These are phyloP conservation scores for Dryomyza anilis DNA, from an alignment of 2,888 invertebrate species.

Conservation along the genomic window DNA sequence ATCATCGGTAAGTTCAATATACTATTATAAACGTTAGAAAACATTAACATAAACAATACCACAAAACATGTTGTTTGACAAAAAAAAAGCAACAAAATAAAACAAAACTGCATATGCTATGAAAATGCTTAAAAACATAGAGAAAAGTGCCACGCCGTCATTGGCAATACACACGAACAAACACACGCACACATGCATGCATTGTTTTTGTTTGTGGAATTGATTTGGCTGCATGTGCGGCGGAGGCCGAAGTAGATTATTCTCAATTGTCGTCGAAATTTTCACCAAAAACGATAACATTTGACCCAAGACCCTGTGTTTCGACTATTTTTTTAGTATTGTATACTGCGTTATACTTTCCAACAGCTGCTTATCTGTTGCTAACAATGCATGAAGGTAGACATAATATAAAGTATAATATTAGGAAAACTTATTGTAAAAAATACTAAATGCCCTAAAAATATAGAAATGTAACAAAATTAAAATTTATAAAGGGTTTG, in stretches of 20 bases:
- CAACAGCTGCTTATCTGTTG: too few relatives aligned
- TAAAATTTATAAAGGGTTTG: too few relatives aligned
- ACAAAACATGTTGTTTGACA: neutral
- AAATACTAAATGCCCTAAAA: too few relatives aligned
- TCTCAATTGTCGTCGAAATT: neutral
- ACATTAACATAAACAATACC: neutral
- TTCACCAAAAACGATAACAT: neutral
- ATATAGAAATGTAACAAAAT: too few relatives aligned
- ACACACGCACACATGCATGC: neutral
- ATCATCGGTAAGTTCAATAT: slow-evolving; percentile 67
- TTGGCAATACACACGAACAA: slow-evolving; percentile 20
- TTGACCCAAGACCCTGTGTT: too few relatives aligned
- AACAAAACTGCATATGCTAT: neutral
- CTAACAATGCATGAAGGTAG: too few relatives aligned
- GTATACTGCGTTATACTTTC: too few relatives aligned
- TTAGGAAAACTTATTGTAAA: too few relatives aligned
- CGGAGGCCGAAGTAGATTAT: neutral
- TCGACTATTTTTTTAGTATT: too few relatives aligned
- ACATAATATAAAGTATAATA: too few relatives aligned
- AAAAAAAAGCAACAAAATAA: neutral
- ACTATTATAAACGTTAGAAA: neutral
- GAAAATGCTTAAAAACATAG: neutral
- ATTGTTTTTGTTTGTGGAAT: neutral
- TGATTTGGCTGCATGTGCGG: too few relatives aligned
- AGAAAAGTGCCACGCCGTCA: slow-evolving; percentile 55